Base-by-base conservation (phyloP, 2,888 invertebrate species). In the Hermaeophaga mercurialis region DNA sequence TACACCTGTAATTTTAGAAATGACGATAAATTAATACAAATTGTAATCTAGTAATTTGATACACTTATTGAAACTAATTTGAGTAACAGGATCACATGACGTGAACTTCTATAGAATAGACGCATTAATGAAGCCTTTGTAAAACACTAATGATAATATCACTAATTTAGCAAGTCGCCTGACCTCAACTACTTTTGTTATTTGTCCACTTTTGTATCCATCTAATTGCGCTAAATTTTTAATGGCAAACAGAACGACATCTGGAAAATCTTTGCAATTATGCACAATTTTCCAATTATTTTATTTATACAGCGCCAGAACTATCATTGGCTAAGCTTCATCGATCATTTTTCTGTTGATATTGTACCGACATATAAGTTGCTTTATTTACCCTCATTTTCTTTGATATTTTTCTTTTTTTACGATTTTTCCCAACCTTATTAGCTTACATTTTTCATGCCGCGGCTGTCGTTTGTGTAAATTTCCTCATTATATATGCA, bases 211-310 rank as follows among this genome's bases (percentile, higher is more conserved):
- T 58, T 53, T 58, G 18, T 58, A 49, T 49, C 49, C 44, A 53
- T 31, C 58, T 54, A 56, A 55, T 53, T 59, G 52, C 55, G 18
- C 28, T 59, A 39, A 55, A 59, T 56, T 53, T 55, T 59, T 55
- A 47, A 59, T 59, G 59, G 18, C 19, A 44, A 53, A 52, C 50
- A 34, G 55, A 59, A 45, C 56, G 54, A 53, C 52, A 53, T 55
- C 49, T 49, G 56, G 53, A 59, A 55, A 63, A 63, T 61, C 56
- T 58, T n/a, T 58, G 61, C 54, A 58, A 58, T 60, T 58, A 61
- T 56, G 54, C 55, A 57, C 54, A 58, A 63, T 61, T 61, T 60
- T 56, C 58, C 56, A 63, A 58, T 63, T 61, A 63, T 56, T 57
- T 61, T 56, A 56, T 61, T 58, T 48, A 60, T 59, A 54, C 54